Conservation (phyloP, 1,140 invertebrate genomes). For the Drosophila asahinai region DNA sequence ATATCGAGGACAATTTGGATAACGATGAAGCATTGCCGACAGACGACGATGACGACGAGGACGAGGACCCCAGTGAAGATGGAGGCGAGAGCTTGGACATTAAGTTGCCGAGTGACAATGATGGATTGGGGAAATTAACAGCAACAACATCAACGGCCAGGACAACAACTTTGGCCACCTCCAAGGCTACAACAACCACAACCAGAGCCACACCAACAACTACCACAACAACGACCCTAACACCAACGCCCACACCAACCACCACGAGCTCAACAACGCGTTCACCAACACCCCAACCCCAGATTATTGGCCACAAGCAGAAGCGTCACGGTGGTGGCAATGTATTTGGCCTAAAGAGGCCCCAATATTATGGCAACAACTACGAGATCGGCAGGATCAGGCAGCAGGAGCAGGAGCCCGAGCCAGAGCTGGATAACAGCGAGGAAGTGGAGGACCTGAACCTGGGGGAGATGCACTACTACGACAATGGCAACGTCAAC, state of each 20-base stretch:
- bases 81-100: conserved; percentile 38
- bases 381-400: conserved; percentile 38
- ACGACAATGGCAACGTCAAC: conserved; percentile 31
- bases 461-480: conserved; percentile 62
- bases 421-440: not conserved
- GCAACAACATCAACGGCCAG: conserved; percentile 6
- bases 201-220: conserved; percentile 22
- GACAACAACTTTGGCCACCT: conserved; percentile 2
- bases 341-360: conserved; percentile 9
- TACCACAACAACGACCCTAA: conserved; percentile 13
- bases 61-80: not conserved
- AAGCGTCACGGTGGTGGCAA: conserved; percentile 58
- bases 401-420: conserved; percentile 11
- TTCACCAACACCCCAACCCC: not conserved
- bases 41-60: not conserved
- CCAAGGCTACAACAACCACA: conserved; percentile 13
- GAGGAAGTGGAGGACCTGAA: conserved; percentile 4
- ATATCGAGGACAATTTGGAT: conserved; percentile 75
- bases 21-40: conserved; percentile 58
- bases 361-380: conserved; percentile 34
- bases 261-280: conserved; percentile 2
- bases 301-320: conserved; percentile 58
- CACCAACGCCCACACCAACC: not conserved
- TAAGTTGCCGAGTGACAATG: conserved; percentile 63
- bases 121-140: conserved; percentile 61